These are phyloP conservation scores for Epiblema foenella DNA, from an alignment of 2,888 invertebrate species.

Conservation along the genomic window DNA sequence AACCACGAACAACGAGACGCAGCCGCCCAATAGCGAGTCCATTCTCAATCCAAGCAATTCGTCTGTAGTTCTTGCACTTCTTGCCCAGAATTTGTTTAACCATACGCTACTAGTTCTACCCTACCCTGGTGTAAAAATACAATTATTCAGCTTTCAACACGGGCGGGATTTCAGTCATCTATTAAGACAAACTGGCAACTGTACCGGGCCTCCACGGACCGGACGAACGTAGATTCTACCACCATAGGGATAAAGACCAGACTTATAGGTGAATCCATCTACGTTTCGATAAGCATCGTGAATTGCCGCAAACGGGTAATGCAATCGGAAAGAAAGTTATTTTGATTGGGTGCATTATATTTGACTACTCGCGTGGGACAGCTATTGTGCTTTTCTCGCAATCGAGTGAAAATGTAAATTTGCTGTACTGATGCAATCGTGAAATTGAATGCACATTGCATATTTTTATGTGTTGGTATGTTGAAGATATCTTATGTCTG, in stretches of 20 bases:
- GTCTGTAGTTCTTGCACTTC: not conserved
- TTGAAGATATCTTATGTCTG: not conserved
- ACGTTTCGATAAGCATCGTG: not conserved
- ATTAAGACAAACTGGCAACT: not conserved
- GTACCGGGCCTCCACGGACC: not conserved
- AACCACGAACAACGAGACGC: constrained; percentile 15
- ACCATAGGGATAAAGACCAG: too few relatives aligned
- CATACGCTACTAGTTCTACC: not conserved
- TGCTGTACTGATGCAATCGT: not conserved
- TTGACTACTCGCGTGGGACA: constrained; percentile 20
- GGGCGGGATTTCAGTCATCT: too few relatives aligned
- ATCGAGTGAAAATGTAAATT: not conserved
- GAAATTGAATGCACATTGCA: not conserved
- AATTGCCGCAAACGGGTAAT: constrained; percentile 8
- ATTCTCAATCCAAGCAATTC: not conserved
- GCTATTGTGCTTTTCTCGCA: constrained; percentile 7
- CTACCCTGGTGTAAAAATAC: not conserved
- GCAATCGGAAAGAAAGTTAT: constrained; percentile 11
- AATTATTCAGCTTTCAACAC: not conserved
- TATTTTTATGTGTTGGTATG: not conserved
- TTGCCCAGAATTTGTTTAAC: not conserved
- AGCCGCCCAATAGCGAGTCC: not conserved
- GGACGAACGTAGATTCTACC: not conserved
- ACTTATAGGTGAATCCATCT: not conserved
- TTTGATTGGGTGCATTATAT: constrained; percentile 26